These are phyloP conservation scores for Bellardia bayeri DNA, from an alignment of 2,888 invertebrate species.

Conservation along the genomic window DNA sequence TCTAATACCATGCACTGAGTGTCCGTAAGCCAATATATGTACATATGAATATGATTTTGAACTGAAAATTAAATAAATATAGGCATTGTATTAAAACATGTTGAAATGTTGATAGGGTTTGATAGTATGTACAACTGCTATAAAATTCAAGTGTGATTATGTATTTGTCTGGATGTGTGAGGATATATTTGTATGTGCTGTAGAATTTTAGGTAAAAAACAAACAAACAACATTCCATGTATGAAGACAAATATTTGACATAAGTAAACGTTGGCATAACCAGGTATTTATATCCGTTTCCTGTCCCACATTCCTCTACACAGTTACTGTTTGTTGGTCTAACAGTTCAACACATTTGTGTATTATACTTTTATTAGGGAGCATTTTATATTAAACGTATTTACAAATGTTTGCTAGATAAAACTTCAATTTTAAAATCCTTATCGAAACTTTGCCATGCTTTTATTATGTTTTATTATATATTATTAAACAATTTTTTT, in stretches of 20 bases:
- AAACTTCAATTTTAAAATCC: too few relatives aligned
- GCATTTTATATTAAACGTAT: background rate
- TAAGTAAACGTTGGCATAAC: slow-evolving; percentile 40
- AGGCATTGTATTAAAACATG: slow-evolving; percentile 7
- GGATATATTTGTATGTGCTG: background rate
- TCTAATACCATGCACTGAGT: background rate
- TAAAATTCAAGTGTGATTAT: slow-evolving; percentile 33
- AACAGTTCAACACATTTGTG: slow-evolving; percentile 24
- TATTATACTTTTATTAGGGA: slow-evolving; percentile 26
- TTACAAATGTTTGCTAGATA: too few relatives aligned
- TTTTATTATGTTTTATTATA: too few relatives aligned
- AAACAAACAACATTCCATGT: slow-evolving; percentile 46
- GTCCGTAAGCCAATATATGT: too few relatives aligned
- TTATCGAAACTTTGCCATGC: too few relatives aligned
- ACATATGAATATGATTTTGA: slow-evolving; percentile 54
- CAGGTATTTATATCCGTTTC: slow-evolving; percentile 7
- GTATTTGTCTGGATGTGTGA: background rate
- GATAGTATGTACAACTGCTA: slow-evolving; percentile 19
- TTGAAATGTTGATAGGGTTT: slow-evolving; percentile 47
- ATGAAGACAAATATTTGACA: slow-evolving; percentile 56
- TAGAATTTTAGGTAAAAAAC: slow-evolving; percentile 27
- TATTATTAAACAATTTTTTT: too few relatives aligned
- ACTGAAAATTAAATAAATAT: slow-evolving; percentile 52
- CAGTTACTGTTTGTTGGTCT: slow-evolving; percentile 19
- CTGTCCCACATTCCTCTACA: slow-evolving; percentile 7